Evolutionary conservation across 2,113 vertebrate species (phyloP).

Genomic region (Rhinolophus sinicus): DNA sequence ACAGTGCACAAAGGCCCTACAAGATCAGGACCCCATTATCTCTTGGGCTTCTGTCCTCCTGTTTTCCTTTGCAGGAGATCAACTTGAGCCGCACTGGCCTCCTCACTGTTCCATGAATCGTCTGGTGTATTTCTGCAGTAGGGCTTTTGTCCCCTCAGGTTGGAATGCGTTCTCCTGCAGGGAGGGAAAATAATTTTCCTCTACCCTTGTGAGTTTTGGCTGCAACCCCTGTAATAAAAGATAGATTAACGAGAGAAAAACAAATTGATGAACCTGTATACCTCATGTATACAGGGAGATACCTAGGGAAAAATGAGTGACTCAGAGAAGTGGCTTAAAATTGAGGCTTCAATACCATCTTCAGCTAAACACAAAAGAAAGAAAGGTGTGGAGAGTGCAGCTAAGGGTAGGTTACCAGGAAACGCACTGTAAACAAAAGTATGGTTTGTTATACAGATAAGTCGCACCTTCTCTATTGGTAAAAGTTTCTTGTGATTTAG

Average conservation of each 20-base stretch:
- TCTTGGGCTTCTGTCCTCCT: not conserved
- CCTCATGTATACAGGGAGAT: not conserved
- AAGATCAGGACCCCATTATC: not conserved
- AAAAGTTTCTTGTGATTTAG: not conserved
- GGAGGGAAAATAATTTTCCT: not conserved
- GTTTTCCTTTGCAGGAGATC: constrained; percentile 6
- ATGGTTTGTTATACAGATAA: not conserved
- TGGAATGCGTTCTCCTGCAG: not conserved
- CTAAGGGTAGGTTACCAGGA: not conserved
- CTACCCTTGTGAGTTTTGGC: not conserved
- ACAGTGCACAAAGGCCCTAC: not conserved
- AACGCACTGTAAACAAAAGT: not conserved
- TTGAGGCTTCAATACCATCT: not conserved
- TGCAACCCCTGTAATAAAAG: not conserved
- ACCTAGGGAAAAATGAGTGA: not conserved
- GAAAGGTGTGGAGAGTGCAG: not conserved
- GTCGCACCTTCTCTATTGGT: not conserved
- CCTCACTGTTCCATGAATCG: not conserved
- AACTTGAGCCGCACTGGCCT: not conserved
- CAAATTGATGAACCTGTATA: not conserved
- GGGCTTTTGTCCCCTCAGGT: not conserved
- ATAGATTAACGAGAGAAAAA: not conserved
- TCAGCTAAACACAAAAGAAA: not conserved
- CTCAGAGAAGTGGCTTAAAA: not conserved
- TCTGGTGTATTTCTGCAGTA: not conserved